Evolutionary conservation across 1,140 invertebrate species (phyloP).

Genomic region (Mylabris phalerata): DNA sequence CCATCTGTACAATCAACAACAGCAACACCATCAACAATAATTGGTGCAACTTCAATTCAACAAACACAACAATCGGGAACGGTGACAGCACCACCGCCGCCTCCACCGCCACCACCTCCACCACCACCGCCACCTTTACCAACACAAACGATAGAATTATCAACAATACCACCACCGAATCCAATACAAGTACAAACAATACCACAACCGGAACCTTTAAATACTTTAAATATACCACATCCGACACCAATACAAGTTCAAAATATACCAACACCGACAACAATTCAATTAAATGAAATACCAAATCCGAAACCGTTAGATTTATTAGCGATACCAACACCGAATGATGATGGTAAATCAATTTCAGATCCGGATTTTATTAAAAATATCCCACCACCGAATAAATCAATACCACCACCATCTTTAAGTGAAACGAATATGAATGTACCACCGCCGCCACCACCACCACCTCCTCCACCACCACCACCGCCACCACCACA

Average conservation of each 20-base stretch:
- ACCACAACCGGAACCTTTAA: constrained; percentile 39
- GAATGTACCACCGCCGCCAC: constrained; percentile 34
- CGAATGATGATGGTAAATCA: constrained; percentile 28
- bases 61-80: background rate
- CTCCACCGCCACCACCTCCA: constrained; percentile 28
- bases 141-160: constrained; percentile 29
- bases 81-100: constrained; percentile 15
- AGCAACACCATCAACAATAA: constrained; percentile 4
- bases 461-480: constrained; percentile 38
- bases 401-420: constrained; percentile 40
- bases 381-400: constrained; percentile 41
- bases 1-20: constrained; percentile 27
- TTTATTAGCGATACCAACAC: constrained; percentile 38
- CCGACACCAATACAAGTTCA: constrained; percentile 46
- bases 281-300: constrained; percentile 39
- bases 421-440: constrained; percentile 27
- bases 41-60: too few relatives aligned
- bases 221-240: constrained; percentile 42
- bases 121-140: constrained; percentile 15
- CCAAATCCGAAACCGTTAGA: constrained; percentile 41
- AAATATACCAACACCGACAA: constrained; percentile 46
- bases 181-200: constrained; percentile 42
- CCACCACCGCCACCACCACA: constrained; percentile 19
- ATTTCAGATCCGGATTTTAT: constrained; percentile 36
- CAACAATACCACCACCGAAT: constrained; percentile 40